Evolutionary conservation across 2,888 invertebrate genomes (phyloP).

Genomic region (Xestia ashworthii): DNA sequence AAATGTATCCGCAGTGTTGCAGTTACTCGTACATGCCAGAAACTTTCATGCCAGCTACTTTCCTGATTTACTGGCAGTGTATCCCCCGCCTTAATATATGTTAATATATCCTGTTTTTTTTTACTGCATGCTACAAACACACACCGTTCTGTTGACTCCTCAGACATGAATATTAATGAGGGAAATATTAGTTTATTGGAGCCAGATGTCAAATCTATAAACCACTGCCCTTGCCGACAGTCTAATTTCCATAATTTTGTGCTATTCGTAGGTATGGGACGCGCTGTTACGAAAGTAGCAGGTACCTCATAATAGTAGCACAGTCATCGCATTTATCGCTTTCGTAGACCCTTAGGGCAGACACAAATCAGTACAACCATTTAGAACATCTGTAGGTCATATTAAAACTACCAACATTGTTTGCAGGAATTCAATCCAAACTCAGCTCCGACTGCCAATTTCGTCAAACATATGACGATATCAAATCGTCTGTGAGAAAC

Average conservation of each 20-base stretch:
- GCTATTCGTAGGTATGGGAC: background rate
- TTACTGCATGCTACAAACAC: background rate
- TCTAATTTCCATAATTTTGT: background rate
- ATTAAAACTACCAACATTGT: slow-evolving; percentile 15
- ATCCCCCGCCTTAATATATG: background rate
- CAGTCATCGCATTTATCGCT: background rate
- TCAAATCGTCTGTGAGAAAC: slow-evolving; percentile 15
- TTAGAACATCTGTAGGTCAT: slow-evolving; percentile 10
- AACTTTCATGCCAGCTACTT: no score
- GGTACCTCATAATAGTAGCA: background rate
- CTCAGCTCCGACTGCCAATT: slow-evolving; percentile 1
- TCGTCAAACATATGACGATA: slow-evolving; percentile 22
- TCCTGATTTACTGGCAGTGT: no score
- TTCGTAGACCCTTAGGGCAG: background rate
- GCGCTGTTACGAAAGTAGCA: background rate
- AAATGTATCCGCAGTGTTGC: no score
- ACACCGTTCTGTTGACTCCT: background rate
- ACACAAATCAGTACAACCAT: slow-evolving; percentile 10
- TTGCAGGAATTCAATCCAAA: background rate
- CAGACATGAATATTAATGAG: background rate
- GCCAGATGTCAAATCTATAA: background rate
- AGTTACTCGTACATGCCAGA: no score
- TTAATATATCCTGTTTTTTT: background rate
- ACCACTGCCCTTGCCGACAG: background rate
- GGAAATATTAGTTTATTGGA: background rate